Evolutionary conservation across 2,888 invertebrate genomes (phyloP).

Genomic region (Protodeltote pygarga): DNA sequence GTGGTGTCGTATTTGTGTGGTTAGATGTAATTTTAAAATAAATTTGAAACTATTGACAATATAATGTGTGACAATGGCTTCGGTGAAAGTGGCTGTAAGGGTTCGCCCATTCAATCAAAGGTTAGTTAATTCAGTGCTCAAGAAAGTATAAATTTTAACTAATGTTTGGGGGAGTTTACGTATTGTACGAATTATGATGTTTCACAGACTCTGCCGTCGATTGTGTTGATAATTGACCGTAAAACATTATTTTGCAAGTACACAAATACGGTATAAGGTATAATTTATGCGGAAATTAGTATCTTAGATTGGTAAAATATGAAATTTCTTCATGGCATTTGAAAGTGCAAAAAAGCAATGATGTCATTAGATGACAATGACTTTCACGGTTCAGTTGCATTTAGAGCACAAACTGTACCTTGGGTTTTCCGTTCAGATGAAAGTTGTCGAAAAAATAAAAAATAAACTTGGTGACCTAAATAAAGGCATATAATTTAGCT

Average conservation of each 20-base stretch:
- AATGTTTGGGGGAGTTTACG: constrained; percentile 57
- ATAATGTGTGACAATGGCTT: constrained; percentile 92
- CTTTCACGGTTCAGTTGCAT: constrained; percentile 86
- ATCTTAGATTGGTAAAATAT: constrained; percentile 14
- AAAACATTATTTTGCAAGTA: constrained; percentile 45
- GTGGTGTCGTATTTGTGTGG: constrained; percentile 73
- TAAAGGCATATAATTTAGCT: constrained; percentile 42
- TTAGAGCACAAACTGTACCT: constrained; percentile 83
- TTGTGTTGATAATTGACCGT: constrained; percentile 50
- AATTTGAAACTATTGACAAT: constrained; percentile 68
- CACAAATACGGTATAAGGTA: constrained; percentile 19
- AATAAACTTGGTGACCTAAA: constrained; percentile 67
- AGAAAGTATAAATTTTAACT: constrained; percentile 32
- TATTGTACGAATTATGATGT: constrained; percentile 51
- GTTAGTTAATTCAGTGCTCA: constrained; percentile 76
- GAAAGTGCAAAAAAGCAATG: constrained; percentile 82
- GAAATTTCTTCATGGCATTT: constrained; percentile 56
- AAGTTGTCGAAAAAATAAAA: constrained; percentile 75
- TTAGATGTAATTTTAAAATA: constrained; percentile 71
- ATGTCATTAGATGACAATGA: constrained; percentile 84
- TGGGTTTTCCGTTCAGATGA: constrained; percentile 74
- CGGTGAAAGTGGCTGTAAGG: constrained; percentile 96
- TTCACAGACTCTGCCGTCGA: constrained; percentile 54
- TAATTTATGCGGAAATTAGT: constrained; percentile 17
- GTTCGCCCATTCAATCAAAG: constrained; percentile 96